Conservation (phyloP, 2,113 vertebrate species). For the Grantiella picta region DNA sequence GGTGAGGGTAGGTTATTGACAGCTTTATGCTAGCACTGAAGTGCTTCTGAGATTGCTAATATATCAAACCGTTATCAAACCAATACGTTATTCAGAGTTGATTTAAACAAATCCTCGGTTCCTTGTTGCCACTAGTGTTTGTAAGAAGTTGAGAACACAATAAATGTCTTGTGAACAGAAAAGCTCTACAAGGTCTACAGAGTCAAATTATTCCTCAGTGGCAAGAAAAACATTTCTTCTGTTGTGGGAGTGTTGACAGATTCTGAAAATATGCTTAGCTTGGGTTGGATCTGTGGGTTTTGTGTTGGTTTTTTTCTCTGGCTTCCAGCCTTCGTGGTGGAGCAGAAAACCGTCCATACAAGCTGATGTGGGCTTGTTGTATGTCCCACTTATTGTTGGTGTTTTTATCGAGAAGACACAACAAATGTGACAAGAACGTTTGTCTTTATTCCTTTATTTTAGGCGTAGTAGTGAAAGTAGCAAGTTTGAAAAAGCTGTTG, state of each 20-base stretch:
- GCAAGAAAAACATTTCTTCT: background rate
- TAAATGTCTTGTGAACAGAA: background rate
- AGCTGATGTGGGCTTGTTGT: background rate
- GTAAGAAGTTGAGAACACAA: background rate
- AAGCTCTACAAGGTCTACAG: background rate
- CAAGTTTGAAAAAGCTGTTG: background rate
- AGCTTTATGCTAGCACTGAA: background rate
- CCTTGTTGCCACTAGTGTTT: background rate
- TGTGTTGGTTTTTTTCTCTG: background rate
- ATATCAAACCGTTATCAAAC: background rate
- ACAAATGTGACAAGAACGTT: background rate
- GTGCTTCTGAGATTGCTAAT: background rate
- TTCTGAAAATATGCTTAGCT: background rate
- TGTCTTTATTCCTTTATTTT: background rate
- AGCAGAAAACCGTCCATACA: background rate
- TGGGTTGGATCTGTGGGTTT: rapidly evolving
- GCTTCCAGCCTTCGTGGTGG: background rate
- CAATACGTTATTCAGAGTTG: background rate
- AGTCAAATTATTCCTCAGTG: background rate
- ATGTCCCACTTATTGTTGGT: background rate
- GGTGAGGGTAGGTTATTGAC: background rate
- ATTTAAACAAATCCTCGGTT: rapidly evolving
- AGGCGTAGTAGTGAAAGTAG: background rate
- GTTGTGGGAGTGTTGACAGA: background rate
- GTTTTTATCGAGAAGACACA: background rate